Evolutionary conservation across 2,888 invertebrate genomes (phyloP), one percentile per base, ranked within the genome.

Genomic region (Amitus sp.): DNA sequence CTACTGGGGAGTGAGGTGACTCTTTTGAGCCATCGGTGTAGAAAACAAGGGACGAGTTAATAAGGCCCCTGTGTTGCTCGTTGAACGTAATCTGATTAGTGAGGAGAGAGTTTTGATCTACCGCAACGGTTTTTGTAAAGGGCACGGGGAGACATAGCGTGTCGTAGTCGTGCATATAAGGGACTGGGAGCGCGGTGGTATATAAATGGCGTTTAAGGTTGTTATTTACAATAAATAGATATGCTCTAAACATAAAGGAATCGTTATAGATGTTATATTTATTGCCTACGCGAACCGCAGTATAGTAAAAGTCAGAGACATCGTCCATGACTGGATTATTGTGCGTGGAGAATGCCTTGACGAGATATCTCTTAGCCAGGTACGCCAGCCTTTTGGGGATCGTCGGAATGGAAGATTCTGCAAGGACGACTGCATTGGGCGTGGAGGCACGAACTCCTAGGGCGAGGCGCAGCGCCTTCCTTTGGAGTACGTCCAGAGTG

Each of bases 401-500:
- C 2, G 30, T 30, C 2, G 30, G 30, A 10, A 30, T n/a, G 6
- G 2, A 10, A 30, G n/a, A 30, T 9, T 30, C 30, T 2, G 30
- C 30, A n/a, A 10, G n/a, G 3, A 30, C 30, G 6, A 30, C n/a
- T 7, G 30, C 30, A n/a, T 30, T 42, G 12, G 42, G 42, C 3
- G 42, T 42, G 1, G 17, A 27, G n/a, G 4, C 20, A 28, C 42
- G 28, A 1, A 42, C 5, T 2, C 50, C 50, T 2, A 50, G 5
- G 10, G 40, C 10, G 2, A 27, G 17, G 7, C 49, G 2, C 9
- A 49, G 1, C 9, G 40, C 27, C 4, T 10, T 12, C 30, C 10
- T 19, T 50, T 50, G 50, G n/a, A 50, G 28, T 5, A 1, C 15
- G 17, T 50, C 50, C 5, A 50, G 28, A 27, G 37, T 42, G 9